phyloP scores from a whole-genome alignment of 2,797 vertebrate species.

The Periparus ater region DNA sequence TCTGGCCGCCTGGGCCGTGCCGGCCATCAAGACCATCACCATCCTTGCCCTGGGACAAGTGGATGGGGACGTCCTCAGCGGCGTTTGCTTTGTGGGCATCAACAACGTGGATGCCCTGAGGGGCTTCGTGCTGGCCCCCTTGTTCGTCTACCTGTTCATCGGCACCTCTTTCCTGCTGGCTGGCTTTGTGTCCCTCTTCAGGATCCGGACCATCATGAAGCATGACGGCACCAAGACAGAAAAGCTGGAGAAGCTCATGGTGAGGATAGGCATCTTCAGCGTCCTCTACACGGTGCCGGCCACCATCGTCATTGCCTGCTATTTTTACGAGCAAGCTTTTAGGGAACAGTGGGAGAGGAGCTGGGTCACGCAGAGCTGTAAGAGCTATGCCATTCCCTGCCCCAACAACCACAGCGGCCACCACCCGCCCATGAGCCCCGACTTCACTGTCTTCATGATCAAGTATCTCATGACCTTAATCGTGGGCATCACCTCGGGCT shows the following conservation, averaged over 20 bases:
- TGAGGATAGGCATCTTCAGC: conserved; percentile 91
- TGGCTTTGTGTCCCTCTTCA: conserved; percentile 93
- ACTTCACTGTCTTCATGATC: conserved; percentile 98
- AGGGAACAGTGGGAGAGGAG: conserved; percentile 95
- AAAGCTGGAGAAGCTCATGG: conserved; percentile 96
- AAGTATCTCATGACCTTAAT: conserved; percentile 98
- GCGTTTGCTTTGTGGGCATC: conserved; percentile 93
- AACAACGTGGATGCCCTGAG: conserved; percentile 92
- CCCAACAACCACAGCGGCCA: conserved; percentile 75
- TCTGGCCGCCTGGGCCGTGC: conserved; percentile 94
- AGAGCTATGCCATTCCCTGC: conserved; percentile 91
- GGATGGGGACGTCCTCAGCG: conserved; percentile 91
- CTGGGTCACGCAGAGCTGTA: conserved; percentile 91
- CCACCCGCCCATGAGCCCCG: conserved; percentile 87
- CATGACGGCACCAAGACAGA: conserved; percentile 95
- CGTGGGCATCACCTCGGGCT: conserved; percentile 95
- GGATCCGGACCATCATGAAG: conserved; percentile 97
- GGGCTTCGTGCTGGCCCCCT: conserved; percentile 91
- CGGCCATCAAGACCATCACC: conserved; percentile 93
- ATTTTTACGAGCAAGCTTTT: conserved; percentile 97
- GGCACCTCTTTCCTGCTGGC: conserved; percentile 94
- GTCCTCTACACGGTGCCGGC: conserved; percentile 94
- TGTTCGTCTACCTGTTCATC: conserved; percentile 94
- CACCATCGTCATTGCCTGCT: conserved; percentile 95
- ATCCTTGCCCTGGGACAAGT: conserved; percentile 93